These are phyloP conservation scores for Drosophila aff. DNA, from an alignment of 1,140 invertebrate species.

Conservation along the genomic window DNA sequence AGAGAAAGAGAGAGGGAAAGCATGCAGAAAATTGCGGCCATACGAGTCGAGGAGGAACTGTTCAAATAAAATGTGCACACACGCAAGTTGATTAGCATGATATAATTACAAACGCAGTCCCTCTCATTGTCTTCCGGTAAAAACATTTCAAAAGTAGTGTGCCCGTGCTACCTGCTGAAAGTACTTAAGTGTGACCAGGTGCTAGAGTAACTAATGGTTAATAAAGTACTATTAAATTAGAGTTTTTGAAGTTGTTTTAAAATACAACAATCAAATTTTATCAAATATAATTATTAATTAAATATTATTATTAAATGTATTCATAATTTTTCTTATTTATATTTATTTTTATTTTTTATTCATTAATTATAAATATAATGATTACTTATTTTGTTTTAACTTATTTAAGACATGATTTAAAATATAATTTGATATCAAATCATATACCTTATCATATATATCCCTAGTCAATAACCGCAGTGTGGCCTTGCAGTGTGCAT, in stretches of 20 bases:
- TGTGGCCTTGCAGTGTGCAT: too few relatives aligned
- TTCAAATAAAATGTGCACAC: slow-evolving; percentile 18
- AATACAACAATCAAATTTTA: too few relatives aligned
- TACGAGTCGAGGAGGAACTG: not conserved
- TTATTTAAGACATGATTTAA: not conserved
- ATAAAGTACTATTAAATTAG: not conserved
- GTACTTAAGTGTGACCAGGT: not conserved
- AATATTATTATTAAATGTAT: not conserved
- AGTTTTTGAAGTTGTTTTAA: not conserved
- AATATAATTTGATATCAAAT: not conserved
- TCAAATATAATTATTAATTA: not conserved
- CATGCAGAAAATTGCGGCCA: slow-evolving; percentile 2
- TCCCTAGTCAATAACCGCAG: not conserved
- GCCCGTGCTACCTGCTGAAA: not conserved
- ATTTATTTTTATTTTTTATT: not conserved
- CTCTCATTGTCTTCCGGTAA: not conserved
- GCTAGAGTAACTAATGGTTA: not conserved
- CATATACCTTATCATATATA: too few relatives aligned
- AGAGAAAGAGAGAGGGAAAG: not conserved
- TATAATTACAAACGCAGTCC: slow-evolving; percentile 2
- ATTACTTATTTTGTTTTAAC: not conserved
- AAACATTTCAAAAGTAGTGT: not conserved
- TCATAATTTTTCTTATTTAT: too few relatives aligned
- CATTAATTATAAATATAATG: too few relatives aligned
- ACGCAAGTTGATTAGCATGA: slow-evolving; percentile 36